Evolutionary conservation across 2,888 invertebrate genomes (phyloP).

Genomic region (Automeris io): DNA sequence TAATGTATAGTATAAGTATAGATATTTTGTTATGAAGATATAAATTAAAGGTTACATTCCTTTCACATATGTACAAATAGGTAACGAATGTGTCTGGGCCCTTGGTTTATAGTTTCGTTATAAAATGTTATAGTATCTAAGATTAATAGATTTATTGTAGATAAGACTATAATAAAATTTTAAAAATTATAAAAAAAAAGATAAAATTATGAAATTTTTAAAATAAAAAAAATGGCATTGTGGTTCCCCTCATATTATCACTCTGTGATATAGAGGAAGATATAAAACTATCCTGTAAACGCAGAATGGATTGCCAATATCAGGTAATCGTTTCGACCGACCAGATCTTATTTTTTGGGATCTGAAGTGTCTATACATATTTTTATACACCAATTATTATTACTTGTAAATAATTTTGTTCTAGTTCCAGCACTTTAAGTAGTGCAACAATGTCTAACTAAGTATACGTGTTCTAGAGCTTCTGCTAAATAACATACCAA

Average conservation of each 20-base stretch:
- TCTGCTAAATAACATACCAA: conserved; percentile 48
- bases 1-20: conserved; percentile 38
- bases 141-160: conserved; percentile 63
- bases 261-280: conserved; percentile 44
- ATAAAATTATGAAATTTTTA: conserved; percentile 24
- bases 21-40: conserved; percentile 71
- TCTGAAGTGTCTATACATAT: conserved; percentile 71
- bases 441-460: conserved; percentile 55
- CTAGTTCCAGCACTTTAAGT: conserved; percentile 40
- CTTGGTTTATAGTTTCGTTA: conserved; percentile 75
- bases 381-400: conserved; percentile 60
- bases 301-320: conserved; percentile 60
- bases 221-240: conserved; percentile 62
- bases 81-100: conserved; percentile 74
- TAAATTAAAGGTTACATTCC: conserved; percentile 78
- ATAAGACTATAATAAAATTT: conserved; percentile 42
- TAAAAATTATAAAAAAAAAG: conserved; percentile 29
- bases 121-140: conserved; percentile 66
- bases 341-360: conserved; percentile 63
- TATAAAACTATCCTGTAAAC: conserved; percentile 71
- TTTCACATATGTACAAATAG: conserved; percentile 72
- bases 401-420: conserved; percentile 67
- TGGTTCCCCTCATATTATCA: conserved; percentile 53
- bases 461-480: conserved; percentile 58
- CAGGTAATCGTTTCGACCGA: conserved; percentile 74